A percentile compares a stretch with the other conserved stretches of the same genome.
Conservation (phyloP, 2,113 vertebrate genomes). For the Actenoides hombroni region DNA sequence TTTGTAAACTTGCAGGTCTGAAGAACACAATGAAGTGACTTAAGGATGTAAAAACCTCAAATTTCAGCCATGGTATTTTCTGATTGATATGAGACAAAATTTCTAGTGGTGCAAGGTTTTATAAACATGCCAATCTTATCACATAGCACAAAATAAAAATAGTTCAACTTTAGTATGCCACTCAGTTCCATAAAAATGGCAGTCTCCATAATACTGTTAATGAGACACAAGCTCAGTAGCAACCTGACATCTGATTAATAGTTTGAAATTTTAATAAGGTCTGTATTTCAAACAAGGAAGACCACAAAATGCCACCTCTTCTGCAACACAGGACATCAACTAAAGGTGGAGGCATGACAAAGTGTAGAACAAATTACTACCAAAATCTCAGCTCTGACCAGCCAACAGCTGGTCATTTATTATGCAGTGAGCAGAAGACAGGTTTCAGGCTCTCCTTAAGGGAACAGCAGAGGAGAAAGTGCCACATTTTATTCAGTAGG, state of each 20-base stretch:
- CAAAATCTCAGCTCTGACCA: neutral
- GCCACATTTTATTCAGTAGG: neutral
- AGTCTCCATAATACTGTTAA: neutral
- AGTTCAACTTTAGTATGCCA: neutral
- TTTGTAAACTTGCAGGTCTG: neutral
- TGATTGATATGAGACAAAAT: neutral
- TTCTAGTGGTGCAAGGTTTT: neutral
- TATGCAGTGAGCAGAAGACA: neutral
- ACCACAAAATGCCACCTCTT: constrained; percentile 32
- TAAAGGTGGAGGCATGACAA: neutral
- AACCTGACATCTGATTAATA: neutral
- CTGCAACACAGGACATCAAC: neutral
- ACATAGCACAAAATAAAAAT: neutral
- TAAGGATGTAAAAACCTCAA: neutral
- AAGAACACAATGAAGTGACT: neutral
- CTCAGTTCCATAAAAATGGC: neutral
- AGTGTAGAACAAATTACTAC: neutral
- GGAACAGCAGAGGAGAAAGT: neutral
- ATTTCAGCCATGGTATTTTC: neutral
- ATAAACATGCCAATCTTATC: neutral
- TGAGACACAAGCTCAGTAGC: neutral
- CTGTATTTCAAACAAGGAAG: neutral
- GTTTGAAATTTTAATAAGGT: neutral
- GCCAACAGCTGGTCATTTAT: neutral
- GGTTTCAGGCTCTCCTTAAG: neutral